Base-by-base conservation (phyloP, 2,797 vertebrate species). In the Epinephelus awoara region DNA sequence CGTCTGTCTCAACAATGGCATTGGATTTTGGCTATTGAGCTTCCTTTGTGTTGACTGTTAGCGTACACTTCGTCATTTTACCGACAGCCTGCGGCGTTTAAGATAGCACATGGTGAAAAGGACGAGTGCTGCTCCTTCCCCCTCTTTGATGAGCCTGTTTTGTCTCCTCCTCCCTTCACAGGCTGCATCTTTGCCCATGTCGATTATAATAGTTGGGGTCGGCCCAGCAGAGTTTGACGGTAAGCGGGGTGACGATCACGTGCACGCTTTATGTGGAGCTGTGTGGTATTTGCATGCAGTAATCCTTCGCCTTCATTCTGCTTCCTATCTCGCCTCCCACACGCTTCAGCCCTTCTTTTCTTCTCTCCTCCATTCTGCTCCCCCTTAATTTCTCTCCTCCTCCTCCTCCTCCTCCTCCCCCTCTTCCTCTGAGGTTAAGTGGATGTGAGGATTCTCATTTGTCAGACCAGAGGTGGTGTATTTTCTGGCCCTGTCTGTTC, bases 201-300 rank as follows among this genome's bases (percentile, higher is more conserved):
- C 98, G 69, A 97, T 99, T 92, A 99, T 99, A 90, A 99, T 99
- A 89, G 98, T 99, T 61, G 98, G 98, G 49, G 98, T 99, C 69
- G 98, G 98, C 91, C 97, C 98, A 74, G 98, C 98, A n/a, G 98
- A 99, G 86, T 99, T 99, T 88, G 96, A 99, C 77, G 98, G 98
- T 99, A 92, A 97, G 97, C 73, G 25, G 59, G 10, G 70, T 52
- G 70, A 70, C 57, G 59, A 75, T 42, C n/a, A 15, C 12, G 46
- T 57, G 70, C 14, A 6, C 62, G 65, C 52, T 56, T 67, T 59
- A 10, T 34, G 25, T 65, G 51, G 50, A 42, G 68, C 38, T 64
- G 57, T 54, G 52, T 47, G 40, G 64, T 79, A 77, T 87, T 74
- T 78, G 72, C 61, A 66, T 77, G 72, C 44, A 18, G 55, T 89